These are phyloP conservation scores for Chlorodrepanis virens DNA, from an alignment of 2,113 vertebrate genomes.

Conservation along the genomic window DNA sequence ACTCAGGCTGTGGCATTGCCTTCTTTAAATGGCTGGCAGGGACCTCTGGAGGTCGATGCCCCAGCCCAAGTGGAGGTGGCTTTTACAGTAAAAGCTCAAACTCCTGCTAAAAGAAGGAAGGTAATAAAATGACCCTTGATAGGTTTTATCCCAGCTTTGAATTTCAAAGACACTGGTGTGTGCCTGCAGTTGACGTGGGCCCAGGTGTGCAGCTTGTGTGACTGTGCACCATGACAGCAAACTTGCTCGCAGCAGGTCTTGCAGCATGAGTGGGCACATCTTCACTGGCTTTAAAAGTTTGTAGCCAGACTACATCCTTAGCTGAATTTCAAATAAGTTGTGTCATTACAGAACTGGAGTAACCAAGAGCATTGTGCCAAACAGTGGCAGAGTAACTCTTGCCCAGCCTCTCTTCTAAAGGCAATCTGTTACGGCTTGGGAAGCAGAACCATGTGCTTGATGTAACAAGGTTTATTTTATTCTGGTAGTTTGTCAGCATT, in stretches of 20 bases:
- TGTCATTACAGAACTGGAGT: not conserved
- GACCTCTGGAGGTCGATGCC: not conserved
- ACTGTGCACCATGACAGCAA: rapidly evolving
- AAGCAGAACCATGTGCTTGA: not conserved
- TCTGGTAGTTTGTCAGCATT: not conserved
- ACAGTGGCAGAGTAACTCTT: not conserved
- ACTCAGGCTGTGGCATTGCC: not conserved
- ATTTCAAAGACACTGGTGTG: not conserved
- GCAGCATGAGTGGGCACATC: not conserved
- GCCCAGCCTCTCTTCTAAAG: not conserved
- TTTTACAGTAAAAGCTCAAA: not conserved
- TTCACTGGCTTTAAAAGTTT: not conserved
- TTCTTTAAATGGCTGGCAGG: rapidly evolving
- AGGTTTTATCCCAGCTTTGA: not conserved
- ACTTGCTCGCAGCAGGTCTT: rapidly evolving
- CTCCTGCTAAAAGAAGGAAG: not conserved
- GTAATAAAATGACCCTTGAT: not conserved
- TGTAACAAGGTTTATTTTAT: not conserved
- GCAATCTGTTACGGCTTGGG: rapidly evolving
- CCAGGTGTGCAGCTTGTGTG: not conserved
- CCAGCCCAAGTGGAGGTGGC: not conserved
- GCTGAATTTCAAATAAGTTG: not conserved
- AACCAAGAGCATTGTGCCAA: not conserved
- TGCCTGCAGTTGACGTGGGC: rapidly evolving
- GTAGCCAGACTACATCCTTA: not conserved